Evolutionary conservation across 2,113 vertebrate species (phyloP), one percentile per base, ranked within the genome.

Genomic region (Ellobius talpinus): DNA sequence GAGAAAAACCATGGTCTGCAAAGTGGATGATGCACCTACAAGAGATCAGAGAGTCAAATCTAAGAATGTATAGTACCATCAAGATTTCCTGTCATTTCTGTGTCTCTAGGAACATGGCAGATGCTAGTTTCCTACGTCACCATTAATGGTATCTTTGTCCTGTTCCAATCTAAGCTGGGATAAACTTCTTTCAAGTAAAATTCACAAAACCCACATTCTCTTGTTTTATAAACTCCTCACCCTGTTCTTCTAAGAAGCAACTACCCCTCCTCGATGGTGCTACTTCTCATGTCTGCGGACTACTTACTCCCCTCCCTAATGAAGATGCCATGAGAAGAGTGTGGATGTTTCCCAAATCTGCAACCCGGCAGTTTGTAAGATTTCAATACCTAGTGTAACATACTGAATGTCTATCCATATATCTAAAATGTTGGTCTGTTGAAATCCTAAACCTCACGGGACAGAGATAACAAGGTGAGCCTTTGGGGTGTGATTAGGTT

Each of bases 1-100:
- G 36, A 85, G 45, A 21, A 23, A 97, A 92, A 45, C 8, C 14
- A n/a, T 55, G 19, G 33, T 90, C 63, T 94, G 74, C 87, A 92
- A 87, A 36, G 26, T 17, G 36, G 31, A 16, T 55, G 23, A 39
- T 39, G 1, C 23, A 10, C 73, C 42, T 68, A 81, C 1, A 21
- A 2, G 12, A 79, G 39, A 24, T 72, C 65, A 91, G 8, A n/a
- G 39, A 73, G 23, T 31, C 36, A 74, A 89, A 85, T 74, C 87
- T 42, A 33, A 73, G 45, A 61, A 31, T 89, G 86, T 86, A 58
- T 89, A 17, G 36, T 63, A 10, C 1, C 58, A 17, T 21, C 4
- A 52, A 93, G 87, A 36, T 91, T 89, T 86, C 33, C 58, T 42
- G 36, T 70, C n/a, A 52, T 52, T 73, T 50, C 76, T 72, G 81